Evolutionary conservation across 2,797 vertebrate species (phyloP).

Genomic region (Enteromius trimaculatus): DNA sequence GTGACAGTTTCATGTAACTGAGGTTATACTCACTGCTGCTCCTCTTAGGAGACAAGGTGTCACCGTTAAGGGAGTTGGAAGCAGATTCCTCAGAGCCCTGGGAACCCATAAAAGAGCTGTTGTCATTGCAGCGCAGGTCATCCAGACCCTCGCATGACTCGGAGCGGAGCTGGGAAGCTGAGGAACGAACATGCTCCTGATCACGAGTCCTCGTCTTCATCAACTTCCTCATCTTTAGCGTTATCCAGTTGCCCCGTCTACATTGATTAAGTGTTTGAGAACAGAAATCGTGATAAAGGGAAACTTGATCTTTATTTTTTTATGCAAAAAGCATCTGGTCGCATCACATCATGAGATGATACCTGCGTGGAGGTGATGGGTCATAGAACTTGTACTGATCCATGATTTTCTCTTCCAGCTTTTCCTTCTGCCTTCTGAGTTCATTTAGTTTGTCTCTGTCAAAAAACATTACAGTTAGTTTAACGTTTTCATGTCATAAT

Average conservation of each 20-base stretch:
- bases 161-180: slow-evolving; percentile 87
- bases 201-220: slow-evolving; percentile 96
- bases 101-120: slow-evolving; percentile 94
- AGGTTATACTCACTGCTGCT: slow-evolving; percentile 91
- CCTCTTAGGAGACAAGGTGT: slow-evolving; percentile 82
- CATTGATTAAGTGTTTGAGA: background rate
- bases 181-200: slow-evolving; percentile 83
- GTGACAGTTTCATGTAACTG: slow-evolving; percentile 18
- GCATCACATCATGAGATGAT: slow-evolving; percentile 42
- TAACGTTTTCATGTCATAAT: background rate
- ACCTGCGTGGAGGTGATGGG: slow-evolving; percentile 96
- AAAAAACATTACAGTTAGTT: background rate
- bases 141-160: slow-evolving; percentile 89
- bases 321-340: background rate
- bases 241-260: slow-evolving; percentile 98
- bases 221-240: slow-evolving; percentile 96
- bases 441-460: slow-evolving; percentile 95
- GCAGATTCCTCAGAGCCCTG: slow-evolving; percentile 66
- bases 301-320: background rate
- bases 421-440: slow-evolving; percentile 96
- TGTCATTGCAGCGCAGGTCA: slow-evolving; percentile 83
- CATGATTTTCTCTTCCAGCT: slow-evolving; percentile 99
- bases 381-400: slow-evolving; percentile 99
- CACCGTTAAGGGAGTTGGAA: slow-evolving; percentile 93
- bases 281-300: background rate